Evolutionary conservation across 2,888 invertebrate genomes (phyloP), one percentile per base, ranked within the genome.

Genomic region (Cryptocheilus praepositus): DNA sequence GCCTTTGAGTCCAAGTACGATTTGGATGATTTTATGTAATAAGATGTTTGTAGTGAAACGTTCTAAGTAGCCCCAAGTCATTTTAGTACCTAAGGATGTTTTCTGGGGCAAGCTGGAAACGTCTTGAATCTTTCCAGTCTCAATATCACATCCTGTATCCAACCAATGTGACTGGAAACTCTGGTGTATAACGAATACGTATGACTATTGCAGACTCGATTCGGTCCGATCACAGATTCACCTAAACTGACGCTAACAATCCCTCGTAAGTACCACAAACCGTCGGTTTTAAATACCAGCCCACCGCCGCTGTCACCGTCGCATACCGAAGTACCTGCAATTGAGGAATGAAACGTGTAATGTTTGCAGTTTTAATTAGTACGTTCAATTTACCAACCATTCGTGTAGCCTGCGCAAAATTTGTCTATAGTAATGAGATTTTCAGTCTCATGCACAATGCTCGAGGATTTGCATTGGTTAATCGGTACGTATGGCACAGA

Each of bases 301-400:
- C 89, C 90, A 15, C 90, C 90, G 0, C 90, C 90, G 71, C 90
- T 90, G 71, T 90, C 90, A 3, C 90, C 90, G 51, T 87, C 84
- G 63, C 90, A 90, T 13, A 89, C 89, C 1, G 89, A 81, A 16
- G 88, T 86, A 63, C 89, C 89, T 89, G 69, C 1, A 43, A 21
- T 36, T 51, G n/a, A 25, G 13, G 16, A 52, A 52, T 52, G 3
- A 45, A 16, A 13, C 11, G 1, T n/a, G 49, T 49, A 49, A 53
- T 22, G 22, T 1, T 4, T 25, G 3, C 55, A 15, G 52, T 52
- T 18, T 54, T 3, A 18, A n/a, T 16, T 56, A 55, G 53, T 11
- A 13, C 19, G 0, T 49, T 13, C 22, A 19, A 46, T 43, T 0
- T 60, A 79, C 82, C 67, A 73, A 88, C 89, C 89, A 72, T 89